Evolutionary conservation across 2,888 invertebrate species (phyloP), one percentile per base, ranked within the genome.

Genomic region (Drosophila planitibia): DNA sequence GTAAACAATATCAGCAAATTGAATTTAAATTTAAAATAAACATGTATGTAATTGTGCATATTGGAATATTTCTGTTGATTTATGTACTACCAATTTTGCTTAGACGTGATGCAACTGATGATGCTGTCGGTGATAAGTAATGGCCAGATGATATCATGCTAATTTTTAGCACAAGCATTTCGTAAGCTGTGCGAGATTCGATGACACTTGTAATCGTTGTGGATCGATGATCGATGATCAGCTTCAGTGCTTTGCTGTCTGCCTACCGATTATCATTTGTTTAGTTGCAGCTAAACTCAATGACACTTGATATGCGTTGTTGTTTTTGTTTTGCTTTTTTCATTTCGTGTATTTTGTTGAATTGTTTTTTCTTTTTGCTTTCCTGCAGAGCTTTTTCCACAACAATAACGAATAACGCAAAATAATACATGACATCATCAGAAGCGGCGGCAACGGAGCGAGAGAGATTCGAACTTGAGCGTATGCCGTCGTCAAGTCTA

Each of bases 341-440:
- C 57, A 58, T 87, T 83, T 75, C 67, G 64, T 73, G 16, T 55
- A 4, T n/a, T 25, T 61, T 81, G 57, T 61, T 70, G 30, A 41
- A 37, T 58, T 68, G 30, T 25, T 58, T 49, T 33, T 70, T 73
- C 79, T 74, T 63, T 53, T 57, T 57, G 78, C 70, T 60, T 73
- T 62, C 61, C 69, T 62, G 76, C 67, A 69, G 61, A 71, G 72
- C 67, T 75, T 85, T 85, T 87, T 82, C 80, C 82, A 85, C 83
- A 85, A 83, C 80, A 83, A 87, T 73, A 76, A 76, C 71, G 71
- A 89, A 89, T 66, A 55, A 52, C 69, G 57, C 81, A 85, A 90
- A 90, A 85, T 90, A 47, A 85, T 90, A 83, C 85, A 85, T 85
- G 90, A 90, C 85, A 85, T 85, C 85, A 85, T 71, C 75, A 67